Base-by-base conservation (phyloP, 2,888 invertebrate species). In the Sylvicola cinctus region DNA sequence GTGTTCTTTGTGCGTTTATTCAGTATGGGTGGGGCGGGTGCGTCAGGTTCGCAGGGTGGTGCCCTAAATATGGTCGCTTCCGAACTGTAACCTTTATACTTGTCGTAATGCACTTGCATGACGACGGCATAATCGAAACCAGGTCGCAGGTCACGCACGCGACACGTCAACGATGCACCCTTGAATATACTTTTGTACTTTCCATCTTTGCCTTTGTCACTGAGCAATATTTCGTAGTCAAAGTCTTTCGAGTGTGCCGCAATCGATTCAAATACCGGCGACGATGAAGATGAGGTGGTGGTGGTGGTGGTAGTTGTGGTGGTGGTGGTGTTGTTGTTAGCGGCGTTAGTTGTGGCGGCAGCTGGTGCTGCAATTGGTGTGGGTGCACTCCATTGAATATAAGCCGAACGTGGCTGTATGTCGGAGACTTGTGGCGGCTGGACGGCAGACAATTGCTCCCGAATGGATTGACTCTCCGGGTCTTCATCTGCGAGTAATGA, bases 101-200 rank as follows among this genome's bases (percentile, higher is more conserved):
- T 31, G 10, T 14, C 20, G 8, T 16, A 13, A 47, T 75, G 70
- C 44, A 81, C 79, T 56, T 77, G 77, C 42, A 80, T 62, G 47
- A 80, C 76, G 44, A 87, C 75, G 39, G 76, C 72, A 59, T 87
- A 88, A 51, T 83, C 81, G 51, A 79, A 77, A n/a, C 81, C 83
- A 11, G 88, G 87, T 52, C 75, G 71, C 47, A 88, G 62, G 57
- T 87, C 84, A 53, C 80, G 74, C 40, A 88, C 74, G 45, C 77
- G 70, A 59, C 81, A 78, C 30, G 77, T 75, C 37, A 75, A 64
- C 20, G 77, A 75, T 42, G 69, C 62, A 31, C 84, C 83, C 44
- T 72, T 76, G 54, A 83, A 84, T 42, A 85, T 77, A 40, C 76
- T 74, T 61, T 81, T 81, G 59, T 81, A 85, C 49, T 81, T 74